Conservation (phyloP, 2,113 vertebrate genomes). For the Aix galericulata region DNA sequence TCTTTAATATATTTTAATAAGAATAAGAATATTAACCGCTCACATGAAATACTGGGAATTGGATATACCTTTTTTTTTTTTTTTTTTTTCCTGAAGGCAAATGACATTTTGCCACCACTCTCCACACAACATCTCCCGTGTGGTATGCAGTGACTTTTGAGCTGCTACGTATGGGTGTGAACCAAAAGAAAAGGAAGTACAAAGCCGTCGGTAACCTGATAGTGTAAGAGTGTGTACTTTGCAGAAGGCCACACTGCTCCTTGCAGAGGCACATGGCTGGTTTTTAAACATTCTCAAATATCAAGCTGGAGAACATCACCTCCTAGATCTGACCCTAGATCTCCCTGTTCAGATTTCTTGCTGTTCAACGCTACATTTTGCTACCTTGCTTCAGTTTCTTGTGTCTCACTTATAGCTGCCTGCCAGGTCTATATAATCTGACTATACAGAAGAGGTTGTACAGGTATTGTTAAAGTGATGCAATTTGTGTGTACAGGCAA, state of each 20-base stretch:
- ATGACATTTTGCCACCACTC: not conserved
- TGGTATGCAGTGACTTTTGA: not conserved
- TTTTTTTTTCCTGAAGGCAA: not conserved
- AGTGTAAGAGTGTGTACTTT: not conserved
- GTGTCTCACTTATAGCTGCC: not conserved
- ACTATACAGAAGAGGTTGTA: not conserved
- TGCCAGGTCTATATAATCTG: not conserved
- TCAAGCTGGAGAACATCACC: not conserved
- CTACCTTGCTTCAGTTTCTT: not conserved
- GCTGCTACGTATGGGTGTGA: not conserved
- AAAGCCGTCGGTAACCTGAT: not conserved
- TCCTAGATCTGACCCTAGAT: conserved; percentile 46
- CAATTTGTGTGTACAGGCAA: conserved; percentile 15
- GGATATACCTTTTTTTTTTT: not conserved
- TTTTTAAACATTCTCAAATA: conserved; percentile 56
- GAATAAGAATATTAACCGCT: not conserved
- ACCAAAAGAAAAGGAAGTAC: conserved; percentile 1
- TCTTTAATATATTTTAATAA: not conserved
- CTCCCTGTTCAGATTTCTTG: not conserved
- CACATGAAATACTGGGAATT: not conserved
- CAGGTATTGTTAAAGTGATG: not conserved
- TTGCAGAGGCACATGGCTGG: not conserved
- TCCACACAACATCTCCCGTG: not conserved
- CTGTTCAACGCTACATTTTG: not conserved
- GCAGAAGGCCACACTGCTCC: not conserved